A percentile compares a stretch with the other conserved stretches of the same genome.
phyloP scores from a whole-genome alignment of 1,140 invertebrate genomes.

The Theocolax elegans region DNA sequence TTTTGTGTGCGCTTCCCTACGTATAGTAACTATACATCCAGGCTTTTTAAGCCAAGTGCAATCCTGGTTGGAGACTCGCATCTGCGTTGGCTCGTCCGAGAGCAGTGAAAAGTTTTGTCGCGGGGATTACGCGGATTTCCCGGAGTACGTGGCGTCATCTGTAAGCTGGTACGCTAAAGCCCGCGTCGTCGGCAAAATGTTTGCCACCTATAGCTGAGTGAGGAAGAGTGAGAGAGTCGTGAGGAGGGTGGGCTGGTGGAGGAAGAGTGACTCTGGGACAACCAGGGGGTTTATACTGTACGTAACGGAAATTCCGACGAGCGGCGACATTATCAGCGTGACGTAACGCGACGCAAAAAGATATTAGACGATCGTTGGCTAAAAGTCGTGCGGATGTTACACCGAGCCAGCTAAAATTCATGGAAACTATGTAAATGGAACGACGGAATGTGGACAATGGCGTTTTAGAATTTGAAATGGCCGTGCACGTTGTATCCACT shows the following conservation, averaged over 20 bases:
- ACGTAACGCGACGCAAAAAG: slow-evolving; percentile 12
- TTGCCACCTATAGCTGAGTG: not conserved
- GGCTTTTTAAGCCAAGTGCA: not conserved
- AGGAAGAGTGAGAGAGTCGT: not conserved
- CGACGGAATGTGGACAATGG: slow-evolving; percentile 29
- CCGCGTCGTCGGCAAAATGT: slow-evolving; percentile 17
- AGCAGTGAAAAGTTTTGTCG: slow-evolving; percentile 23
- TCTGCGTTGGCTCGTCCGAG: not conserved
- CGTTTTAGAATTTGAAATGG: slow-evolving; percentile 21
- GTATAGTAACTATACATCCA: too few species aligned
- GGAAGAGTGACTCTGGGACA: not conserved
- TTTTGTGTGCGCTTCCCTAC: not conserved
- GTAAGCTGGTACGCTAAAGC: slow-evolving; percentile 17
- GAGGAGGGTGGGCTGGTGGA: not conserved
- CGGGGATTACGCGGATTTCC: slow-evolving; percentile 25
- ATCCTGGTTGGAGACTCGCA: not conserved
- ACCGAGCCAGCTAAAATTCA: slow-evolving; percentile 2
- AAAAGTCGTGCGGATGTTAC: not conserved
- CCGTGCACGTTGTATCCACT: too few species aligned
- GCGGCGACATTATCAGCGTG: slow-evolving; percentile 9
- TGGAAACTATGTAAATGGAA: slow-evolving; percentile 35
- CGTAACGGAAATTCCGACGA: not conserved
- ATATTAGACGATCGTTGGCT: slow-evolving; percentile 17
- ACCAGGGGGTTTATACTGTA: not conserved
- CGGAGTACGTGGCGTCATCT: slow-evolving; percentile 33